These are phyloP conservation scores for Lasioglossum albipes DNA, from an alignment of 1,140 invertebrate species.

Conservation along the genomic window DNA sequence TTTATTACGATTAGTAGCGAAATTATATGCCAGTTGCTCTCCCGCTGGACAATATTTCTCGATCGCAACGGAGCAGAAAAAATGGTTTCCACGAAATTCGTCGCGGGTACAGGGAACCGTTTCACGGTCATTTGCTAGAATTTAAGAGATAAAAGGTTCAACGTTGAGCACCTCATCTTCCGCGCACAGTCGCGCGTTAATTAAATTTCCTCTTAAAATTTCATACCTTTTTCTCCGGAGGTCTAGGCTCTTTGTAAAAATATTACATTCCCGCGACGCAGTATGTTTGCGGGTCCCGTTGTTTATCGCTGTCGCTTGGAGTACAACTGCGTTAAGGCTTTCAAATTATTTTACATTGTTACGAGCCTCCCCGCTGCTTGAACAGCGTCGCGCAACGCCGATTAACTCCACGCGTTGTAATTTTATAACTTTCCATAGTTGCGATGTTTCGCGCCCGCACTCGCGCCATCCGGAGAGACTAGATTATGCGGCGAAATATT, in stretches of 20 bases:
- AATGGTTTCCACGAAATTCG: background rate
- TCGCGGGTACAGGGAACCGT: background rate
- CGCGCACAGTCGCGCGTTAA: slow-evolving; percentile 1
- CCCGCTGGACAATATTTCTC: background rate
- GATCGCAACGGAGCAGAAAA: background rate
- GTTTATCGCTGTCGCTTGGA: background rate
- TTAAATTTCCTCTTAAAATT: slow-evolving; percentile 13
- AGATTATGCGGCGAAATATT: background rate
- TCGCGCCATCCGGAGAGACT: background rate
- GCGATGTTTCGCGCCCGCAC: too few relatives aligned
- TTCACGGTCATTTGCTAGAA: slow-evolving; percentile 8
- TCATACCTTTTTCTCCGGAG: background rate
- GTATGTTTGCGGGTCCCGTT: background rate
- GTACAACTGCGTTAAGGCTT: background rate
- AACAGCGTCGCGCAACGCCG: background rate
- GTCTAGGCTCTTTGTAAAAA: background rate
- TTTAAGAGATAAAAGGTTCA: slow-evolving; percentile 27
- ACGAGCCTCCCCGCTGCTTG: background rate
- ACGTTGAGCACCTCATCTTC: slow-evolving; percentile 18
- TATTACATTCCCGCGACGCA: too few relatives aligned
- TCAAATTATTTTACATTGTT: background rate
- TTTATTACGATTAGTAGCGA: too few relatives aligned
- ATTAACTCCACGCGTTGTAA: background rate
- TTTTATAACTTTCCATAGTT: background rate
- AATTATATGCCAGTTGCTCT: too few relatives aligned